Evolutionary conservation across 1,140 invertebrate genomes (phyloP).

Genomic region (Drosophila ananassae): DNA sequence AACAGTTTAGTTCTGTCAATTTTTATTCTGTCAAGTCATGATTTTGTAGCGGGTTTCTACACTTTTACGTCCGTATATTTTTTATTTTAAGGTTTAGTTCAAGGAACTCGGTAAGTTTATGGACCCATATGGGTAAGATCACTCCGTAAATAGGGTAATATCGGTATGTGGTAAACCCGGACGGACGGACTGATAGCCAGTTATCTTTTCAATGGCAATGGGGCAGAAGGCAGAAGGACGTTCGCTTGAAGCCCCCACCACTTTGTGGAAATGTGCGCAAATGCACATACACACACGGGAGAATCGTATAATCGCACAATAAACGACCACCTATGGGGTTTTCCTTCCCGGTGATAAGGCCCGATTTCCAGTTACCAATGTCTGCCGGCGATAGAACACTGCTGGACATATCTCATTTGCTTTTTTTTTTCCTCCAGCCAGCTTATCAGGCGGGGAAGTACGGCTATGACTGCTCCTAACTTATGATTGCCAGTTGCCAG

Average conservation of each 20-base stretch:
- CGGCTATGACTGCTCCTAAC: constrained; percentile 25
- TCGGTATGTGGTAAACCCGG: constrained; percentile 30
- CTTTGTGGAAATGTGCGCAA: background rate
- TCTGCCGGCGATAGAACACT: constrained; percentile 47
- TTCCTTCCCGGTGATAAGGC: constrained; percentile 59
- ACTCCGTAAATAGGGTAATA: constrained; percentile 25
- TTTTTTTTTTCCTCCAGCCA: constrained; percentile 1
- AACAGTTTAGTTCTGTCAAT: constrained; percentile 9
- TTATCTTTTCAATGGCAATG: constrained; percentile 30
- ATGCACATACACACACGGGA: background rate
- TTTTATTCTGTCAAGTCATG: constrained; percentile 18
- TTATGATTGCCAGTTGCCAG: constrained; percentile 31
- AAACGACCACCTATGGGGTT: constrained; percentile 72
- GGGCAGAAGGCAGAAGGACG: constrained; percentile 8
- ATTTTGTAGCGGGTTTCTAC: constrained; percentile 13
- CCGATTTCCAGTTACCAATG: constrained; percentile 47
- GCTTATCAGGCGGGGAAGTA: constrained; percentile 50
- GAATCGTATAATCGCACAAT: constrained; percentile 53
- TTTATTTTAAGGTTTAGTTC: background rate
- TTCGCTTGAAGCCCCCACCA: background rate
- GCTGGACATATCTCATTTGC: constrained; percentile 46
- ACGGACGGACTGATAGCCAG: constrained; percentile 22
- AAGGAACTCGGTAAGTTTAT: constrained; percentile 19
- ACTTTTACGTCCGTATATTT: background rate
- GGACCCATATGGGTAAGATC: constrained; percentile 22